Percentiles rank a stretch among this genome's conserved stretches.
phyloP scores from a whole-genome alignment of 2,113 vertebrate species.

The Dendrocopos noguchii region DNA sequence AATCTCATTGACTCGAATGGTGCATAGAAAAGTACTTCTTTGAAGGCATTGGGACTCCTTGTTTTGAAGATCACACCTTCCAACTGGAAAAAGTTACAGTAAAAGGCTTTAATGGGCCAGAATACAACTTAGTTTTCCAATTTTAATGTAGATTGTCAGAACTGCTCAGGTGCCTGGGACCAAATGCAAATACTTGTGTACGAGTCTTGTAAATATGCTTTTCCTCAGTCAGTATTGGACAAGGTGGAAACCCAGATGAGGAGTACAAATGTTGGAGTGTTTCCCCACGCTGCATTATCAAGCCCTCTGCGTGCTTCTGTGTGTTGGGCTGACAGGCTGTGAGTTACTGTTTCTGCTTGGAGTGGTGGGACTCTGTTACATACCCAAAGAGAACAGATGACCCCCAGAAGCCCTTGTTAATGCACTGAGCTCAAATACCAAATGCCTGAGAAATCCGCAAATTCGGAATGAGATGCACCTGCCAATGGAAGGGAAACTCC shows the following conservation, averaged over 20 bases:
- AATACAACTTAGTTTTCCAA: background rate
- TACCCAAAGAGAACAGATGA: background rate
- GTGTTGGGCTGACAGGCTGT: background rate
- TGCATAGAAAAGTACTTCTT: background rate
- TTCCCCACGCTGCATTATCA: background rate
- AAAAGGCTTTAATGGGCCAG: slow-evolving; percentile 11
- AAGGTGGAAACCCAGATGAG: background rate
- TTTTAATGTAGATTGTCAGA: background rate
- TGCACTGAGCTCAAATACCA: background rate
- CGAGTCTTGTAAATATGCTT: background rate
- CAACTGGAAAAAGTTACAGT: background rate
- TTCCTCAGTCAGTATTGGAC: background rate
- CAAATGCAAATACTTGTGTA: slow-evolving; percentile 35
- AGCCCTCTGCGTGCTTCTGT: background rate
- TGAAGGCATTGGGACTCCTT: background rate
- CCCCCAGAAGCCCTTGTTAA: background rate
- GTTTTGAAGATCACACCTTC: background rate
- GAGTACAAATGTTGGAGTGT: background rate
- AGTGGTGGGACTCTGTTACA: background rate
- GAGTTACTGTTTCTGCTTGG: background rate
- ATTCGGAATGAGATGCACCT: background rate
- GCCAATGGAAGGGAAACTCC: background rate
- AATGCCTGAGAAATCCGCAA: background rate
- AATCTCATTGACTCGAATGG: background rate
- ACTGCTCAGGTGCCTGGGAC: slow-evolving; percentile 54